phyloP scores from a whole-genome alignment of 2,888 invertebrate genomes.

The Cybosia mesomella region DNA sequence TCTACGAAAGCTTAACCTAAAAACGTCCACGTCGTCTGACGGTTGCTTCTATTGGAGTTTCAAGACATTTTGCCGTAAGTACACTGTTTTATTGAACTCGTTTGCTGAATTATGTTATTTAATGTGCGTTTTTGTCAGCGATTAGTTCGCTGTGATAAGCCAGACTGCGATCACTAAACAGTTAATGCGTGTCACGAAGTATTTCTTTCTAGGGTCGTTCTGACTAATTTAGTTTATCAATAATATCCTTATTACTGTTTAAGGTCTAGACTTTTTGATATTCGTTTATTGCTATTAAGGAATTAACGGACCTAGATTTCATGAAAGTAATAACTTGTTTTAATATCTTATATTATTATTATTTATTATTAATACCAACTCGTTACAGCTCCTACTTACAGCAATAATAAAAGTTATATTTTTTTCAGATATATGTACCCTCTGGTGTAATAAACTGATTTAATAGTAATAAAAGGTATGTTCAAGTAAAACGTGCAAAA shows the following conservation, averaged over 20 bases:
- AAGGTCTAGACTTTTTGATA: constrained; percentile 26
- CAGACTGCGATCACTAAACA: constrained; percentile 38
- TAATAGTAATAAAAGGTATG: neutral
- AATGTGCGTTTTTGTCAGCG: constrained; percentile 62
- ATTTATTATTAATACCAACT: no score
- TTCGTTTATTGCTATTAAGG: neutral
- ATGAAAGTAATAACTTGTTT: neutral
- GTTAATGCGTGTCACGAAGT: constrained; percentile 43
- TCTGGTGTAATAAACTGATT: neutral
- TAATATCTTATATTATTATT: neutral
- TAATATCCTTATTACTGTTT: constrained; percentile 60
- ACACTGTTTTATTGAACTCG: constrained; percentile 70
- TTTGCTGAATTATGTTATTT: constrained; percentile 71
- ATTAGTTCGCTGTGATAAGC: constrained; percentile 67
- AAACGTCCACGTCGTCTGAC: constrained; percentile 49
- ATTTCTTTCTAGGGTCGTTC: constrained; percentile 41
- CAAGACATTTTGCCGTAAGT: constrained; percentile 68
- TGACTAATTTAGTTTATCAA: constrained; percentile 40
- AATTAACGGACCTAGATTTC: neutral
- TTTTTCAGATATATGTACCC: no score
- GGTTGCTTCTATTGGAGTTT: constrained; percentile 63
- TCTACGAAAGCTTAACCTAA: constrained; percentile 34
- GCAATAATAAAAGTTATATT: no score
- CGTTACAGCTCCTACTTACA: no score
- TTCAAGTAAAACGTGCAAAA: neutral